Percentiles rank a stretch among this genome's conserved stretches.
Evolutionary conservation across 2,888 invertebrate species (phyloP).

Genomic region (Lysandra bellargus): DNA sequence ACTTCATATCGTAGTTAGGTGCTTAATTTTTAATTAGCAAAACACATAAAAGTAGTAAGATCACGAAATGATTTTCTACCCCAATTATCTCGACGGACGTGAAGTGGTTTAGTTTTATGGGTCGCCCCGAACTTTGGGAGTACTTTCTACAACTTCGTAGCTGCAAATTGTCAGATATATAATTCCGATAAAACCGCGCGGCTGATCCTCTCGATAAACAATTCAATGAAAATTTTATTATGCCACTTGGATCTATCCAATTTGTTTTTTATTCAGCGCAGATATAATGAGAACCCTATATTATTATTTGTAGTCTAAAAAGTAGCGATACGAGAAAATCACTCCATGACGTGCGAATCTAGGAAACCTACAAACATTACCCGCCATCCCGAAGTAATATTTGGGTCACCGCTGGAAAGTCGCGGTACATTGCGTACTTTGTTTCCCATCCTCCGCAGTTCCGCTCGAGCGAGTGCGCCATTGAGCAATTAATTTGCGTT

Average conservation of each 20-base stretch:
- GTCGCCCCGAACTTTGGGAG: slow-evolving; percentile 6
- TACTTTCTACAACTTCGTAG: background rate
- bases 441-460: background rate
- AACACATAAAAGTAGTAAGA: background rate
- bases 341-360: slow-evolving; percentile 10
- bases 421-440: background rate
- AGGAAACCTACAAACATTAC: slow-evolving; percentile 19
- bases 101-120: slow-evolving; percentile 19
- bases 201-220: background rate
- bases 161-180: slow-evolving; percentile 22
- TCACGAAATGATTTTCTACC: background rate
- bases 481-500: slow-evolving; percentile 34
- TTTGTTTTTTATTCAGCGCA: slow-evolving; percentile 6
- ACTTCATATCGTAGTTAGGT: too few species aligned
- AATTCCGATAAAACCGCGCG: slow-evolving; percentile 10
- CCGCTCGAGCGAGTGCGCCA: slow-evolving; percentile 1
- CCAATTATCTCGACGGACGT: background rate
- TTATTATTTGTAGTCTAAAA: background rate
- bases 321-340: background rate
- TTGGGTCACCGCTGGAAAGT: slow-evolving; percentile 12
- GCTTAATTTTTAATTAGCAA: background rate
- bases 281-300: background rate
- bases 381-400: slow-evolving; percentile 11
- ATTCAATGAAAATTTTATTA: background rate
- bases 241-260: background rate